These are phyloP conservation scores for Hirtodrosophila duncani DNA, from an alignment of 2,888 invertebrate species.

Conservation along the genomic window DNA sequence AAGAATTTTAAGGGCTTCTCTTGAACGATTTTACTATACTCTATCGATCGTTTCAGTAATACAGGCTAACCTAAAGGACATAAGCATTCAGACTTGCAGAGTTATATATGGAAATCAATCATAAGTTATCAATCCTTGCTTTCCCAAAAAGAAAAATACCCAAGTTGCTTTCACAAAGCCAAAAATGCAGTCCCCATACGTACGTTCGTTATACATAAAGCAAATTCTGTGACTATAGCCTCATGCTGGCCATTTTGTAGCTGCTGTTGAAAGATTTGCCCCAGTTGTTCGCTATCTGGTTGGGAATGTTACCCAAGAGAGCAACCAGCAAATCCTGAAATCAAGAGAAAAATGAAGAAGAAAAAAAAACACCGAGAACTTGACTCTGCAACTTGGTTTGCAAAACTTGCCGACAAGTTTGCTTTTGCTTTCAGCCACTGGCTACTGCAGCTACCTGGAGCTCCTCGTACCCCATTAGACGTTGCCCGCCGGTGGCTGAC, in stretches of 20 bases:
- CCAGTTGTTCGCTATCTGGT: constrained; percentile 53
- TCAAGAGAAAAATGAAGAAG: constrained; percentile 26
- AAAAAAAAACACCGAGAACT: constrained; percentile 19
- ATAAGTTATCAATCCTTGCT: too few species aligned
- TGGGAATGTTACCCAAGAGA: constrained; percentile 58
- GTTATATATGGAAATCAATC: too few species aligned
- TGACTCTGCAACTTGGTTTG: constrained; percentile 43
- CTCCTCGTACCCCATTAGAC: too few species aligned
- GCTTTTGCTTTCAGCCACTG: constrained; percentile 31
- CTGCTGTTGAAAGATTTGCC: constrained; percentile 48
- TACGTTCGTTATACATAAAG: constrained; percentile 6
- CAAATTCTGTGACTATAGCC: constrained; percentile 12
- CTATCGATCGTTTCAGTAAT: too few species aligned
- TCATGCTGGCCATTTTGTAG: constrained; percentile 14
- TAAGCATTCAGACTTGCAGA: too few species aligned
- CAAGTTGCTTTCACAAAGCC: constrained; percentile 3
- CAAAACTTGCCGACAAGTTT: constrained; percentile 57
- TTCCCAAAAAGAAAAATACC: constrained; percentile 10
- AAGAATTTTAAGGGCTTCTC: too few species aligned
- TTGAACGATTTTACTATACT: too few species aligned
- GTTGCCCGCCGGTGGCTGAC: too few species aligned
- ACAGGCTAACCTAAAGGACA: too few species aligned
- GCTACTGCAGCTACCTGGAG: background rate
- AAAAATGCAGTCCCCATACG: background rate
- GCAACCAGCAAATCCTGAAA: too few species aligned